phyloP scores from a whole-genome alignment of 2,113 vertebrate genomes.

The Formicarius rufipectus region DNA sequence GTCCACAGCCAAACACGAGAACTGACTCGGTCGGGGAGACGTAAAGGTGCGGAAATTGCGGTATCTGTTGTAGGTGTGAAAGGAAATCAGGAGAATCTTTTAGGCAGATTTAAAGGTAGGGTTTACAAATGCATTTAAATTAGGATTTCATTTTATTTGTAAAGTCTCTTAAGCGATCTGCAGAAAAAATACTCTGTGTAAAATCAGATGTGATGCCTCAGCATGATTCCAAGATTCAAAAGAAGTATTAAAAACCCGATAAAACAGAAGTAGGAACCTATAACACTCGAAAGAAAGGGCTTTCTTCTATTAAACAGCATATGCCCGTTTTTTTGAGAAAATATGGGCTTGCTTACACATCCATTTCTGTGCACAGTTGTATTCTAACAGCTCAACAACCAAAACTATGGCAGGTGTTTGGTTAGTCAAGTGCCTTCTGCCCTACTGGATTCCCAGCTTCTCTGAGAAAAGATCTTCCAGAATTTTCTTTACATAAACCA shows the following conservation, averaged over 20 bases:
- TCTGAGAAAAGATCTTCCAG: background rate
- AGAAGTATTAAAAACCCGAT: background rate
- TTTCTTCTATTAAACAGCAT: background rate
- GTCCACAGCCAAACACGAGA: constrained; percentile 91
- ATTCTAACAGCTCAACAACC: background rate
- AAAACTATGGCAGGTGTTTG: background rate
- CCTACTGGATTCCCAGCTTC: background rate
- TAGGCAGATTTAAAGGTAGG: background rate
- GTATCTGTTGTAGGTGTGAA: constrained; percentile 73
- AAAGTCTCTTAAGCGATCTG: background rate
- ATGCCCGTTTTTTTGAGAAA: background rate
- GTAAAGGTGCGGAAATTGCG: constrained; percentile 97
- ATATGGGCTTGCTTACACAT: background rate
- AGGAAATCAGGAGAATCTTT: background rate
- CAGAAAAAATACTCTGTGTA: background rate
- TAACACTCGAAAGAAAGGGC: background rate
- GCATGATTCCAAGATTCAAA: background rate
- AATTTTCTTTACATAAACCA: background rate
- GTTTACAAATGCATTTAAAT: accelerated
- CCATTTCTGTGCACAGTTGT: background rate
- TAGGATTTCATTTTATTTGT: background rate
- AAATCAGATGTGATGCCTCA: background rate
- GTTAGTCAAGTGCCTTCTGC: background rate
- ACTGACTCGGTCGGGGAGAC: constrained; percentile 89
- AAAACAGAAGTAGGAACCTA: background rate